Evolutionary conservation across 2,113 vertebrate genomes (phyloP).

Genomic region (Coptodon rendalli): DNA sequence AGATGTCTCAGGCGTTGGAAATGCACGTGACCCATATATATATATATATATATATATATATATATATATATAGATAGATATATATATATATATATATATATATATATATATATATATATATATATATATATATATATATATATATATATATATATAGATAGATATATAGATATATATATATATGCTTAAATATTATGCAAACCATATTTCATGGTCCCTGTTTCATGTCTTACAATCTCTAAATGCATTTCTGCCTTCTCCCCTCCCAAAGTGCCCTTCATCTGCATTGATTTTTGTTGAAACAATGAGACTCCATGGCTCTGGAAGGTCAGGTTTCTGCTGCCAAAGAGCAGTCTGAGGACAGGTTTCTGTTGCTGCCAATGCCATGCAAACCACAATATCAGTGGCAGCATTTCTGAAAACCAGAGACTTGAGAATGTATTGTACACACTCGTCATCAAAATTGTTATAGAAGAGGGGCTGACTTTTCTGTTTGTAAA

Average conservation of each 20-base stretch:
- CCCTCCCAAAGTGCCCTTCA: slow-evolving; percentile 67
- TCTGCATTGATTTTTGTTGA: slow-evolving; percentile 74
- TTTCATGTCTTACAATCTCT: background rate
- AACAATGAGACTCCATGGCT: slow-evolving; percentile 67
- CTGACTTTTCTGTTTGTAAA: background rate
- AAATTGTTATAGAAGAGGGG: background rate
- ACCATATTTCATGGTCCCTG: background rate
- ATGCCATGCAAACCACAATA: background rate
- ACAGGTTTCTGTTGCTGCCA: slow-evolving; percentile 11
- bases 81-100: fast-evolving
- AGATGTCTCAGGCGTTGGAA: too few species aligned
- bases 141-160: fast-evolving
- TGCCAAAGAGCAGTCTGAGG: slow-evolving; percentile 43
- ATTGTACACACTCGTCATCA: background rate
- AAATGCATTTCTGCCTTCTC: background rate
- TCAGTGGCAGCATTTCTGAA: background rate
- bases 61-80: fast-evolving
- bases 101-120: fast-evolving
- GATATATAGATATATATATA: fast-evolving
- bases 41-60: fast-evolving
- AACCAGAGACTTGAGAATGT: background rate
- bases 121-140: fast-evolving
- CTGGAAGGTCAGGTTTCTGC: slow-evolving; percentile 68
- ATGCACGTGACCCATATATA: too few species aligned
- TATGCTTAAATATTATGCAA: background rate